Percentiles rank a stretch among this genome's conserved stretches.
Evolutionary conservation across 2,888 invertebrate genomes (phyloP).

Genomic region (Stenurella melanura): DNA sequence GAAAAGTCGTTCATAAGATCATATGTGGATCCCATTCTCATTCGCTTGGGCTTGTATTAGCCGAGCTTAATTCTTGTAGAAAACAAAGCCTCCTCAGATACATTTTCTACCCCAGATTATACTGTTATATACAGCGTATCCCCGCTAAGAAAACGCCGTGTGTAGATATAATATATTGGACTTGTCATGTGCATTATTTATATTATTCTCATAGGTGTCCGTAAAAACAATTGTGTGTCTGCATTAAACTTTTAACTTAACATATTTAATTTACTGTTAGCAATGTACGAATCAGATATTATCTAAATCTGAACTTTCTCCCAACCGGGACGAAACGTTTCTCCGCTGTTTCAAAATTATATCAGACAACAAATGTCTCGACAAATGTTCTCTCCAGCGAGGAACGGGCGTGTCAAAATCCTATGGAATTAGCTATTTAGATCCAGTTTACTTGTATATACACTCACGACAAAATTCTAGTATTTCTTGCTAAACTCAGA

Average conservation of each 20-base stretch:
- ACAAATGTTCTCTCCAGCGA: too few relatives aligned
- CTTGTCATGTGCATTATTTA: conserved; percentile 71
- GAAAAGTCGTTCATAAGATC: conserved; percentile 38
- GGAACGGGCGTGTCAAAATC: too few relatives aligned
- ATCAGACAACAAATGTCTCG: too few relatives aligned
- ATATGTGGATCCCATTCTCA: conserved; percentile 48
- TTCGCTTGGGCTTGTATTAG: conserved; percentile 65
- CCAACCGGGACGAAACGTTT: too few relatives aligned
- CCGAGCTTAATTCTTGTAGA: conserved; percentile 71
- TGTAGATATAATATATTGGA: conserved; percentile 70
- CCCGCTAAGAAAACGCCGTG: conserved; percentile 66
- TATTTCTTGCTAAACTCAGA: too few relatives aligned
- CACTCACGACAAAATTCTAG: too few relatives aligned
- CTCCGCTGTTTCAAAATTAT: too few relatives aligned
- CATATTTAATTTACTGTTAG: background rate
- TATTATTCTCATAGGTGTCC: conserved; percentile 65
- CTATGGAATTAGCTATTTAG: too few relatives aligned
- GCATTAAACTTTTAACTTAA: background rate
- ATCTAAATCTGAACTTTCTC: too few relatives aligned
- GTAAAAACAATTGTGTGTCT: conserved; percentile 40
- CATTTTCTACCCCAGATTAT: conserved; percentile 72
- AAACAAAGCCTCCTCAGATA: conserved; percentile 70
- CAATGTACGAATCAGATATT: background rate
- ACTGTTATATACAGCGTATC: conserved; percentile 67
- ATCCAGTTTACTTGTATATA: too few relatives aligned